A percentile compares a stretch with the other conserved stretches of the same genome.
Evolutionary conservation across 2,888 invertebrate genomes (phyloP).

Genomic region (Argynnis bischoffii): DNA sequence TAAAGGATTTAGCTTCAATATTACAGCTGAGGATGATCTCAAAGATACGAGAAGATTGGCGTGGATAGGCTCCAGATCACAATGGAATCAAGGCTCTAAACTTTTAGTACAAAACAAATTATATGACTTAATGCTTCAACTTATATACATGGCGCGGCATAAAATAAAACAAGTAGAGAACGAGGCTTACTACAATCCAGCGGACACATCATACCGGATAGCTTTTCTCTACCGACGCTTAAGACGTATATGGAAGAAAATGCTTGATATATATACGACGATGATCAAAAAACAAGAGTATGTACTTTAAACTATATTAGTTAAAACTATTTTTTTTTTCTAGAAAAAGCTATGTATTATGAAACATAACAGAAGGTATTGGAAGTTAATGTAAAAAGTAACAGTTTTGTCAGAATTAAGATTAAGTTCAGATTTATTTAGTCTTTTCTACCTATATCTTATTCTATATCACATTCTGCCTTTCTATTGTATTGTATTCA

Average conservation of each 20-base stretch:
- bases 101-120: constrained; percentile 36
- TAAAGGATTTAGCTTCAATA: constrained; percentile 17
- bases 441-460: too few relatives aligned
- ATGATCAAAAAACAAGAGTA: constrained; percentile 30
- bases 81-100: constrained; percentile 7
- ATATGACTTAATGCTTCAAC: constrained; percentile 49
- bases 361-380: too few relatives aligned
- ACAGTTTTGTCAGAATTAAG: too few relatives aligned
- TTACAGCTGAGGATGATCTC: constrained; percentile 4
- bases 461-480: too few relatives aligned
- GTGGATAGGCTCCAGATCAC: not conserved
- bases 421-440: too few relatives aligned
- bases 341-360: not conserved
- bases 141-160: constrained; percentile 53
- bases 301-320: not conserved
- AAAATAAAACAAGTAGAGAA: constrained; percentile 45
- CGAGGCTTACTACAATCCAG: constrained; percentile 43
- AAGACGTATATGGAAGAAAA: constrained; percentile 39
- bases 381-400: too few relatives aligned
- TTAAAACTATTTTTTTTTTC: not conserved
- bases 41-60: constrained; percentile 35
- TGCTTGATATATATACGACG: constrained; percentile 41
- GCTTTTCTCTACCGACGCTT: constrained; percentile 47
- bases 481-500: too few relatives aligned
- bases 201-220: constrained; percentile 50